Evolutionary conservation across 2,797 vertebrate genomes (phyloP), one percentile per base, ranked within the genome.

Genomic region (Crocidura indochinensis): DNA sequence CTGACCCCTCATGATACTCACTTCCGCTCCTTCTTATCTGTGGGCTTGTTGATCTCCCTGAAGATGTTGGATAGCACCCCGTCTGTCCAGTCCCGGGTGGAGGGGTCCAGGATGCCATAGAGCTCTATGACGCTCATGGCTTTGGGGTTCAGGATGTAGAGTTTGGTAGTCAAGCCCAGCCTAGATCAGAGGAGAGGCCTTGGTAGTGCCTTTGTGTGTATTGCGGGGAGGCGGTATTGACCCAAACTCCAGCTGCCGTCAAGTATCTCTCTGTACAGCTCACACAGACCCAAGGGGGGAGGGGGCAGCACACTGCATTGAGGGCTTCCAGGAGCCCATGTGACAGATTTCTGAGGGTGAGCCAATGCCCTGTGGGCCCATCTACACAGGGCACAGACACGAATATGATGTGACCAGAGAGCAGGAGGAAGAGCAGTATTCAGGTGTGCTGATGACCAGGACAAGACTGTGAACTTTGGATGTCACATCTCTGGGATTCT

Each of bases 21-120:
- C 99, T 99, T 98, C 31, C 98, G 97, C 92, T 99, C 99, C 87
- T 99, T 99, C 97, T 99, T 99, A 69, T 99, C 99, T 0, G 99
- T 99, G 0, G 99, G 99, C 91, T 96, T 99, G 97, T 99, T 99
- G 97, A 99, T 99, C 51, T 99, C 99, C 82, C 99, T 97, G 95
- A 99, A 99, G 95, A 99, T 99, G 97, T 98, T 99, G n/a, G 99
- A 99, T 95, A 99, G 96, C 88, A 99, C 99, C 86, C 99, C 99
- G 68, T 99, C 99, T 0, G 99, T 99, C 99, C 99, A 99, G 97
- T 99, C 99, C 73, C 99, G 97, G 4, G 99, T 99, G 89, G 97
- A 97, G 26, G 99, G 99, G 92, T 99, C 99, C 95, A 99, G 98
- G 95, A 99, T 97, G 84, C 99, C 99, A 1, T 99, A 99, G 6